Conservation (phyloP, 2,113 vertebrate genomes). For the Phyllopteryx taeniolatus region DNA sequence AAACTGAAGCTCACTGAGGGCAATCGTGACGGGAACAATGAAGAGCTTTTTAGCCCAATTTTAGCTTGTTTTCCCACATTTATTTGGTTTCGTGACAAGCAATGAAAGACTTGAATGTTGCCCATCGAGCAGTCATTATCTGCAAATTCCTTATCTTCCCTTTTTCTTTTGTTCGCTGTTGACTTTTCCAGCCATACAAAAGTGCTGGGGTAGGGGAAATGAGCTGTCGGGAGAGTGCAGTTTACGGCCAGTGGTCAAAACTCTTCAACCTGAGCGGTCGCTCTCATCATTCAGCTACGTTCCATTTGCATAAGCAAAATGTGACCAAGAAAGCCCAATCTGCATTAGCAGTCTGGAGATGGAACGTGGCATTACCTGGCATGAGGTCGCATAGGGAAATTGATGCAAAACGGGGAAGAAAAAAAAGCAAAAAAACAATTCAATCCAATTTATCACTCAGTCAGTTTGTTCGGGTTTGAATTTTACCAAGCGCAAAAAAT, state of each 20-base stretch:
- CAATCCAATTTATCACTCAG: not conserved
- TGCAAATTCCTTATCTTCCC: constrained; percentile 37
- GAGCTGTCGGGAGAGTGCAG: constrained; percentile 40
- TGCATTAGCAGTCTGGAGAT: constrained; percentile 23
- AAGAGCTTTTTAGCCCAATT: constrained; percentile 20
- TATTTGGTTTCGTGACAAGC: not conserved
- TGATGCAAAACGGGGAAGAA: not conserved
- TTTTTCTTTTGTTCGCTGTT: constrained; percentile 32
- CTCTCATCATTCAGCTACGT: constrained; percentile 59
- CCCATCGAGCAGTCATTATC: constrained; percentile 18
- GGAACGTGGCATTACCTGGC: constrained; percentile 16
- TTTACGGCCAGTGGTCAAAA: constrained; percentile 45
- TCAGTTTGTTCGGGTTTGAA: not conserved
- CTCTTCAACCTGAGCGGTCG: constrained; percentile 22
- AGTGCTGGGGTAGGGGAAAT: constrained; percentile 30
- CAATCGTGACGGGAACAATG: constrained; percentile 35
- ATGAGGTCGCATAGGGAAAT: not conserved
- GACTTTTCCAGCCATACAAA: constrained; percentile 50
- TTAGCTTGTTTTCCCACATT: constrained; percentile 18
- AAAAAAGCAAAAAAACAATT: constrained; percentile 3
- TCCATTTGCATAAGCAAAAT: constrained; percentile 41
- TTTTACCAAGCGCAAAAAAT: not conserved
- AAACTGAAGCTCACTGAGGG: constrained; percentile 37
- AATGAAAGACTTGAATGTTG: constrained; percentile 7
- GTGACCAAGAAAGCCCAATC: constrained; percentile 44